Evolutionary conservation across 2,113 vertebrate genomes (phyloP).

Genomic region (Xenus cinereus): DNA sequence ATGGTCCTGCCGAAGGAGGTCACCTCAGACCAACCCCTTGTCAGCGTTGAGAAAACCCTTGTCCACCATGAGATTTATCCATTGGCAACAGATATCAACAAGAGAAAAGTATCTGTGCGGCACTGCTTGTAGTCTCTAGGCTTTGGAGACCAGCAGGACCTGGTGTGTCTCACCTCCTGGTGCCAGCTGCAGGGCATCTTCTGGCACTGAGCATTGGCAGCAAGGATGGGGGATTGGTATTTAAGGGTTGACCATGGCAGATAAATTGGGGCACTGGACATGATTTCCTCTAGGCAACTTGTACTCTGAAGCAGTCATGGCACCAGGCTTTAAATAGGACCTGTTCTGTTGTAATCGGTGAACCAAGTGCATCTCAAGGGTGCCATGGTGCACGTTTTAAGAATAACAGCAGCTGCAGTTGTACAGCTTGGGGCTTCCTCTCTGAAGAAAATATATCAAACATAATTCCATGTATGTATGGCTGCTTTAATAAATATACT

Average conservation of each 20-base stretch:
- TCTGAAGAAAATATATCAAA: background rate
- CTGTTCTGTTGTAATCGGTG: background rate
- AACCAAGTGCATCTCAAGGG: background rate
- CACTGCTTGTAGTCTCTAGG: background rate
- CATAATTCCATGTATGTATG: background rate
- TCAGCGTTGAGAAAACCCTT: background rate
- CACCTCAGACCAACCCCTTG: background rate
- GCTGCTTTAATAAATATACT: background rate
- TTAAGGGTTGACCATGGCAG: background rate
- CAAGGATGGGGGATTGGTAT: background rate
- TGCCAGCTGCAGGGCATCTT: background rate
- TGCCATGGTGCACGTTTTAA: background rate
- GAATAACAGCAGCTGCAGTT: background rate
- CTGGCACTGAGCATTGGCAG: background rate
- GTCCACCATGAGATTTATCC: background rate
- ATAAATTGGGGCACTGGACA: background rate
- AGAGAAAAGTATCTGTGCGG: accelerated
- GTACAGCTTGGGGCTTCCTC: background rate
- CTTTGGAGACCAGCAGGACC: background rate
- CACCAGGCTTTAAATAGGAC: background rate
- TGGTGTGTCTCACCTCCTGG: background rate
- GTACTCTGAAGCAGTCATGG: background rate
- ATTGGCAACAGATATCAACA: background rate
- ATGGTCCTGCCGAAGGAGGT: background rate
- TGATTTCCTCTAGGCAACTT: background rate